These are phyloP conservation scores for Drosophila paulistorum DNA, from an alignment of 1,140 invertebrate genomes.

Conservation along the genomic window DNA sequence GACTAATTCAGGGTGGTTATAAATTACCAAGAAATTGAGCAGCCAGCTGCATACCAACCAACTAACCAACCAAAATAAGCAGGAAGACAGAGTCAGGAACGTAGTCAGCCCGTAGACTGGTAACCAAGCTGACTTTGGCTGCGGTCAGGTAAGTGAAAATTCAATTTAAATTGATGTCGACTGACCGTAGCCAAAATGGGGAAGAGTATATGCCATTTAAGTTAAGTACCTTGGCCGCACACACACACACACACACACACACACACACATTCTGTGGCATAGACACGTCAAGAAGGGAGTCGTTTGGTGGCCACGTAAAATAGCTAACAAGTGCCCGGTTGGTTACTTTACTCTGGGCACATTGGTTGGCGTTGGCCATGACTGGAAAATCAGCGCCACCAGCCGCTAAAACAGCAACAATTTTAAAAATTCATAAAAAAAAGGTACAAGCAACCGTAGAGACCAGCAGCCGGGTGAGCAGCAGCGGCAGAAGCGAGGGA, in stretches of 20 bases:
- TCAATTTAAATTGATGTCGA: conserved; percentile 82
- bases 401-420: conserved; percentile 73
- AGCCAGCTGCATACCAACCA: conserved; percentile 58
- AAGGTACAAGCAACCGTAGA: conserved; percentile 37
- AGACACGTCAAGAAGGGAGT: conserved; percentile 9
- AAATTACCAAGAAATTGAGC: conserved; percentile 66
- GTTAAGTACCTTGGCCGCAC: conserved; percentile 75
- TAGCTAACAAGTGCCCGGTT: conserved; percentile 76
- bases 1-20: conserved; percentile 70
- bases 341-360: conserved; percentile 46
- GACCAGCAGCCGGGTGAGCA: background rate
- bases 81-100: background rate
- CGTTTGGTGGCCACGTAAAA: conserved; percentile 64
- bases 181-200: conserved; percentile 36
- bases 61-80: background rate
- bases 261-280: conserved; percentile 11
- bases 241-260: conserved; percentile 18
- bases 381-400: conserved; percentile 73
- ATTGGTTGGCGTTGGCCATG: conserved; percentile 51
- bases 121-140: background rate
- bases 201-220: conserved; percentile 72
- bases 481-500: conserved; percentile 1
- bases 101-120: too few species aligned
- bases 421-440: conserved; percentile 82
- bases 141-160: conserved; percentile 75